Base-by-base conservation (phyloP, 2,797 vertebrate species). In the Cirrhinus mrigala region DNA sequence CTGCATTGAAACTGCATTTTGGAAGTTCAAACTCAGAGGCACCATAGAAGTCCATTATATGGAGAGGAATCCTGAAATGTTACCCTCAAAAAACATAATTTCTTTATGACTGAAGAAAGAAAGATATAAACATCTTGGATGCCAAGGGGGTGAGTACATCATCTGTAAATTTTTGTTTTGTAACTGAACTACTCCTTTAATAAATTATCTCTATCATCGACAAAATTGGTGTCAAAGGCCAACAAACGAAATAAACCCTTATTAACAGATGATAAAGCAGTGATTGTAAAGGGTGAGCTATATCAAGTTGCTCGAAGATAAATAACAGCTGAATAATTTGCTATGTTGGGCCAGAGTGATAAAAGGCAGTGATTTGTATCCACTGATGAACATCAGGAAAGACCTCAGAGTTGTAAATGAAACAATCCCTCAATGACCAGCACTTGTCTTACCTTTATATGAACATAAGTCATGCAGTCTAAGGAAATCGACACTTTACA, bases 311-410 rank as follows among this genome's bases (percentile, higher is more conserved):
- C 91, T 92, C 91, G 94, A 92, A 90, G 92, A 94, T 93, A 95
- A 94, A 96, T 94, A 95, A 94, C 93, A 94, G 94, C 89, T 93
- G 94, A 89, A 95, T 90, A 94, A 95, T 92, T 93, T 93, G 94
- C 89, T 95, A 93, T 93, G 91, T 91, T 91, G 87, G 87, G 88
- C 87, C 89, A 91, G 91, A 92, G 94, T 93, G 95, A 94, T 94
- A 94, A 94, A 95, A 91, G 87, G 91, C 69, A 88, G 90, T 86
- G 91, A 94, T 95, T 93, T 87, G 18, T 93, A 95, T 92, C 93
- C 93, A 92, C 92, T 93, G 81, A 94, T 91, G 91, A 93, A 91
- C 91, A 92, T 0, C 74, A 89, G 85, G 3, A 85, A 85, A 60
- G 86, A 90, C 83, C 90, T 86, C 78, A 88, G 87, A 89, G 92